A percentile compares a stretch with the other conserved stretches of the same genome.
Conservation (phyloP, 2,888 invertebrate genomes). For the Eubasilissa splendida region DNA sequence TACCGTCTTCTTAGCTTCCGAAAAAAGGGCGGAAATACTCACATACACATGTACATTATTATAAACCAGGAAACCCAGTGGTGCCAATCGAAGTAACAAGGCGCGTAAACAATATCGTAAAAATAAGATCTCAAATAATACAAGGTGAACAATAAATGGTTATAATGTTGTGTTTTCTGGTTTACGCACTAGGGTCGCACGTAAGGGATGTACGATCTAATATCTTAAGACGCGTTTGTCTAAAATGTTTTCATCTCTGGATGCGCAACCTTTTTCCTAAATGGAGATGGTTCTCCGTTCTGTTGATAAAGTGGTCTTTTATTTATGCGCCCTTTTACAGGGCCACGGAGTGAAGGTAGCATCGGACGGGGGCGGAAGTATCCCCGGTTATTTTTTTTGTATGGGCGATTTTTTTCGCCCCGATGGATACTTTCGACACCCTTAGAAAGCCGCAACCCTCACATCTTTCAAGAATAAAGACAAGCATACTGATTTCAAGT, state of each 20-base stretch:
- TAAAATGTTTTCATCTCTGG: constrained; percentile 1
- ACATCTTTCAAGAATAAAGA: neutral
- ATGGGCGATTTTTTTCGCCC: constrained; percentile 28
- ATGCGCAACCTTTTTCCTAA: constrained; percentile 8
- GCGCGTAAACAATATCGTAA: too few species aligned
- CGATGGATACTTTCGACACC: constrained; percentile 8
- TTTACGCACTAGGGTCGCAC: neutral
- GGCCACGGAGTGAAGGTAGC: constrained; percentile 30
- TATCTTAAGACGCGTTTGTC: constrained; percentile 12
- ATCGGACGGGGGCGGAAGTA: constrained; percentile 34
- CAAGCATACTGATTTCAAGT: too few species aligned
- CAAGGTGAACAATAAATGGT: too few species aligned
- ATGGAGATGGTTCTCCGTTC: neutral
- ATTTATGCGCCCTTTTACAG: constrained; percentile 38
- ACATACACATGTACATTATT: too few species aligned
- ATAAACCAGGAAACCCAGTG: too few species aligned
- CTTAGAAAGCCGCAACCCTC: constrained; percentile 4
- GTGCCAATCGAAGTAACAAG: too few species aligned
- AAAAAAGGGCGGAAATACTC: too few species aligned
- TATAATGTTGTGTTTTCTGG: too few species aligned
- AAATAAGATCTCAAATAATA: too few species aligned
- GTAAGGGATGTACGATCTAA: constrained; percentile 9
- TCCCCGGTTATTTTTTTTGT: constrained; percentile 44
- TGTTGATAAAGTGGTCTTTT: constrained; percentile 40
- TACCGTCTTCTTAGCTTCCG: too few species aligned